These are phyloP conservation scores for Psilopsiagon aurifrons DNA, from an alignment of 2,113 vertebrate species.

Conservation along the genomic window DNA sequence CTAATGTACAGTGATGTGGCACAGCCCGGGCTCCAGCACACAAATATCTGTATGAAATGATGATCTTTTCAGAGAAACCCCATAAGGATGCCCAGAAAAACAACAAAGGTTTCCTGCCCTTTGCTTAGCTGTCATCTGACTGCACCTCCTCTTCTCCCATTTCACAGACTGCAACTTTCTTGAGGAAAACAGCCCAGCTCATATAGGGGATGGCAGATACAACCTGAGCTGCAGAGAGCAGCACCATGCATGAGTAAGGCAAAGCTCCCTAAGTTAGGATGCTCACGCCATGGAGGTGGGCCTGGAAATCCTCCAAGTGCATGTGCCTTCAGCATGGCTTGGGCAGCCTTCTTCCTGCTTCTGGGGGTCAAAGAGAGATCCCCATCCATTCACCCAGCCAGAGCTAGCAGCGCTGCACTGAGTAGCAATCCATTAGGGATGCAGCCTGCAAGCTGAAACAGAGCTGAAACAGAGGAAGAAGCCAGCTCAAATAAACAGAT, in stretches of 20 bases:
- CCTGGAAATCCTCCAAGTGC: background rate
- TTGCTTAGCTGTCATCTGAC: background rate
- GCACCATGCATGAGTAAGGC: background rate
- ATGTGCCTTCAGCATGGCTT: background rate
- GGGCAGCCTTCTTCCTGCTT: background rate
- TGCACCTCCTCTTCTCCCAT: background rate
- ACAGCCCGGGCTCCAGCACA: background rate
- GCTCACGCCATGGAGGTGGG: accelerated
- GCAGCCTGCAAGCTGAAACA: background rate
- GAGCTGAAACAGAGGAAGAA: constrained; percentile 22
- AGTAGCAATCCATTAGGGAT: background rate
- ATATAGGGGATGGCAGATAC: background rate
- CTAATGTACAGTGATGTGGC: accelerated
- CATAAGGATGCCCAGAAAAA: accelerated
- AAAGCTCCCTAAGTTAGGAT: accelerated
- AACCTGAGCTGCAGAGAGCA: background rate
- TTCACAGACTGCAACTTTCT: background rate
- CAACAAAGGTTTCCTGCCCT: background rate
- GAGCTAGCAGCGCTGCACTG: accelerated
- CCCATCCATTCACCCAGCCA: background rate
- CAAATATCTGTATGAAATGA: background rate
- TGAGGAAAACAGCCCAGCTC: background rate
- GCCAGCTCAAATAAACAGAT: constrained; percentile 45
- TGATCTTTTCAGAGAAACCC: background rate
- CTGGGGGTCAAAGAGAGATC: background rate